Conservation (phyloP, 2,888 invertebrate species). For the Scrobipalpa costella region DNA sequence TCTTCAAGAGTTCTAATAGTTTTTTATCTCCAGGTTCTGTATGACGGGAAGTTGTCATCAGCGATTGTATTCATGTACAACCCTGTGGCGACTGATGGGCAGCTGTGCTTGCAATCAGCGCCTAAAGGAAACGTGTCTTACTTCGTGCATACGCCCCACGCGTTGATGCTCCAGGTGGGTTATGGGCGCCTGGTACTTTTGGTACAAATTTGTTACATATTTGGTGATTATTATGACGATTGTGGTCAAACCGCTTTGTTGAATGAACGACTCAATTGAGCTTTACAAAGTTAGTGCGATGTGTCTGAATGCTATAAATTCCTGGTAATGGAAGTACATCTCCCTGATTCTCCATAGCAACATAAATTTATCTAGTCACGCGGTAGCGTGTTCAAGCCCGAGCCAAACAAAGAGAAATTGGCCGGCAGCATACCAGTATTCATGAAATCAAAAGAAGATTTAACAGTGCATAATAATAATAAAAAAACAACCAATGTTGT, state of each 20-base stretch:
- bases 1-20: conserved; percentile 12
- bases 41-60: conserved; percentile 98
- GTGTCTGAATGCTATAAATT: too few species aligned
- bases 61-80: conserved; percentile 99
- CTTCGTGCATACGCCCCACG: conserved; percentile 99
- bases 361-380: too few species aligned
- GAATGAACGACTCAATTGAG: too few species aligned
- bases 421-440: too few species aligned
- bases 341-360: too few species aligned
- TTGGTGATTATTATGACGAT: background rate
- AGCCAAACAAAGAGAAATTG: too few species aligned
- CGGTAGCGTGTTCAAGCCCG: too few species aligned
- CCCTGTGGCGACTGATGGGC: conserved; percentile 99
- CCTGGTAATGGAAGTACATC: too few species aligned
- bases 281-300: too few species aligned
- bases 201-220: conserved; percentile 3
- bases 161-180: conserved; percentile 95
- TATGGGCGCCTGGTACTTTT: conserved; percentile 43
- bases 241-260: background rate
- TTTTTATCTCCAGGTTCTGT: conserved; percentile 87
- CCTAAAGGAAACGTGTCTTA: conserved; percentile 98
- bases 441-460: too few species aligned
- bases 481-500: too few species aligned
- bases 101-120: conserved; percentile 98
- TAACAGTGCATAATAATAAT: too few species aligned